Evolutionary conservation across 2,888 invertebrate genomes (phyloP), one percentile per base, ranked within the genome.

Genomic region (Agrotis clavis): DNA sequence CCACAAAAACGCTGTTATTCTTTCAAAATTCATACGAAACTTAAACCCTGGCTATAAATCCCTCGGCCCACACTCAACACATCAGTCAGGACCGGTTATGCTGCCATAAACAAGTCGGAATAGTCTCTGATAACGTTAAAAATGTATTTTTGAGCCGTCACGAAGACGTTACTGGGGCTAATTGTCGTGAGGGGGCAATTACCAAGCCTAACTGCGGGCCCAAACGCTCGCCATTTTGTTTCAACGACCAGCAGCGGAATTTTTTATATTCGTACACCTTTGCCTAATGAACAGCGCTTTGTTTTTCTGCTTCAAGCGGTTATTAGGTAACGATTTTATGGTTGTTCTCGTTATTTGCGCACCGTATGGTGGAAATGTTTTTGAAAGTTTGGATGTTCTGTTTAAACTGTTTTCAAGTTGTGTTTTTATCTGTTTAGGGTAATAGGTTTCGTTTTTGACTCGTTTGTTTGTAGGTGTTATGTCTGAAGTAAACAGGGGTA

Each of bases 141-240:
- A 90, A 85, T 83, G 84, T 87, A 88, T 91, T 92, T 90, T 88
- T 84, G 86, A 90, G 85, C 87, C 84, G 83, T 83, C 89, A 89
- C 86, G 87, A 88, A 90, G 92, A 92, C 90, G 90, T 91, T 91
- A 89, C 83, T 84, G 76, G 75, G 87, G 83, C 89, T 92, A 93
- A 94, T 93, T 93, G 93, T 89, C 89, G 87, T 83, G 89, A 87
- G 88, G 87, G 87, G 84, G 90, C 89, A 90, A 91, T 92, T 91
- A 92, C 86, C 80, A 59, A 66, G 81, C 83, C 83, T 90, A 91
- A 92, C 90, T 90, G 91, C 85, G 82, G 77, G 78, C 82, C 82
- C 78, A 57, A 77, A 83, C 77, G 82, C 67, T 69, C 69, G 82
- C 84, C 69, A 81, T 81, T 83, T 80, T 78, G 74, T 81, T 79